A percentile compares a stretch with the other conserved stretches of the same genome.
These are phyloP conservation scores for Callocephalon fimbriatum DNA, from an alignment of 2,113 vertebrate species.

Conservation along the genomic window DNA sequence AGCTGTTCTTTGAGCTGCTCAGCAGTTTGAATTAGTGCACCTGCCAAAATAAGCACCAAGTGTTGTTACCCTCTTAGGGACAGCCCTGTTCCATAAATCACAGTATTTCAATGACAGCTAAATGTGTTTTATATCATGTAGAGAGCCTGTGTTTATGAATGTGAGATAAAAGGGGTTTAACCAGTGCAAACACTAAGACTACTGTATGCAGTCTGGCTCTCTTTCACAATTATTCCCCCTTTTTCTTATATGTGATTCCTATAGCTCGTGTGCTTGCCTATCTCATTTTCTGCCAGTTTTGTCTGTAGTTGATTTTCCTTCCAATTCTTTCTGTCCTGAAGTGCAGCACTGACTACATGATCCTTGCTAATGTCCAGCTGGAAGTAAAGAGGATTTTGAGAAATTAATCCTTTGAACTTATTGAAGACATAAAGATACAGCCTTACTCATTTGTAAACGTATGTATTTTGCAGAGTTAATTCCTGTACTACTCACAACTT, in stretches of 20 bases:
- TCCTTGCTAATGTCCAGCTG: neutral
- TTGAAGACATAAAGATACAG: neutral
- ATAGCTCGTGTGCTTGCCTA: neutral
- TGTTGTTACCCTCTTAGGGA: slow-evolving; percentile 75
- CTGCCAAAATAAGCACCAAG: slow-evolving; percentile 82
- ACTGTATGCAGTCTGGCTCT: slow-evolving; percentile 62
- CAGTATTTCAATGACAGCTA: slow-evolving; percentile 66
- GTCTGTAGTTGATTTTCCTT: neutral
- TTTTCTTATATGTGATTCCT: neutral
- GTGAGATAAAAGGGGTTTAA: slow-evolving; percentile 74
- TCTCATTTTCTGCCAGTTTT: neutral
- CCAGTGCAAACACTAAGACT: slow-evolving; percentile 68
- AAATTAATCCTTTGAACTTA: neutral
- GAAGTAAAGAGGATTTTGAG: neutral
- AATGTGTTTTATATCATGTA: slow-evolving; percentile 74
- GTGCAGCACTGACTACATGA: neutral
- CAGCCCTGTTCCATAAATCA: slow-evolving; percentile 72
- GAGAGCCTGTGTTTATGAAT: slow-evolving; percentile 75
- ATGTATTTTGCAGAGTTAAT: neutral
- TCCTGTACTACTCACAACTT: neutral
- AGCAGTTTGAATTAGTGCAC: slow-evolving; percentile 74
- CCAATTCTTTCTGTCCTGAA: neutral
- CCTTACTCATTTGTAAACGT: rapidly evolving
- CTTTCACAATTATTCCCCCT: neutral
- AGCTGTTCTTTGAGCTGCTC: slow-evolving; percentile 63